Evolutionary conservation across 92 coral and sea anemone genomes (phyloP), one percentile per base, ranked within the genome.

Genomic region (Heliopora coerulea): DNA sequence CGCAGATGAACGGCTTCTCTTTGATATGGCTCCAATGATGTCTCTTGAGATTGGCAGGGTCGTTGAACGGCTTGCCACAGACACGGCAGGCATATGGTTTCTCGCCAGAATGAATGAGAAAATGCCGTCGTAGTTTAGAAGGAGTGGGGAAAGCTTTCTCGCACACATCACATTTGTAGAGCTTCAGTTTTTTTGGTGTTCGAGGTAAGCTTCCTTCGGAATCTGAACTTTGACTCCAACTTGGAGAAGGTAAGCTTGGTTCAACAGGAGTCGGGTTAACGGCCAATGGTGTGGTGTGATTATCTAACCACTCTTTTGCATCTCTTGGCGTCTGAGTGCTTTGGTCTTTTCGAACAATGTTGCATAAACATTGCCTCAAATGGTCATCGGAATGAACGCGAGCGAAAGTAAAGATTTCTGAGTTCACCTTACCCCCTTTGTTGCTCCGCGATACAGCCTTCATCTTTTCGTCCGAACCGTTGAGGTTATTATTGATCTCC

Each of bases 11-110:
- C 28, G 77, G 77, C 24, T 54, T 70, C 35, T 70, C 77, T 58
- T 70, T 70, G 3, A 70, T 41, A 70, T 70, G 77, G 54, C 77
- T 70, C 77, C 77, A 70, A 25, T 70, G 77, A 52, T 70, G 77
- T 20, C 77, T 57, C 77, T 70, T 70, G 31, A 70, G 63, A 54
- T 70, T 70, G 10, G 77, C 77, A 18, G 62, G 77, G 63, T 70
- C 77, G 33, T 70, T 70, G 24, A 70, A 70, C 3, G 77, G 77
- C 77, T 70, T 70, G 14, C 49, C 57, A 34, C 77, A 70, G 44
- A 70, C 77, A 30, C 63, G 34, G 41, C 77, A 70, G 19, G 77
- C 52, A 52, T 70, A 70, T 32, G 77, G 77, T 32, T 70, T 70
- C 63, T 70, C 77, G 19, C 77, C 77, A 13, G 77, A 70, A 52